phyloP scores from a whole-genome alignment of 64 coral and sea anemone species.

The Montipora cactus region DNA sequence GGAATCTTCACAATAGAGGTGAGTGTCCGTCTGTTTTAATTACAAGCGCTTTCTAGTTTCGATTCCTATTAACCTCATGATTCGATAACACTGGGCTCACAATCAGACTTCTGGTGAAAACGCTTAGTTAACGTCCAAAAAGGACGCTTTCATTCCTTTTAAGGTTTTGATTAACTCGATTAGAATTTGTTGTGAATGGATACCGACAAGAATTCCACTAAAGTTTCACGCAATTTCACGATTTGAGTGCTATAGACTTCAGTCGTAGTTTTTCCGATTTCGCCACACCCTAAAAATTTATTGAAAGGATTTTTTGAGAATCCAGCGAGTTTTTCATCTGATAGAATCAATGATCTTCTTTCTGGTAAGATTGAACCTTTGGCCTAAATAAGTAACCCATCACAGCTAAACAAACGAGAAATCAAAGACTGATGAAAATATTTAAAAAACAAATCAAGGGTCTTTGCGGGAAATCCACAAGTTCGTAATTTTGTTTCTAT shows the following conservation, averaged over 20 bases:
- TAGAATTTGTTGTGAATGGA: not conserved
- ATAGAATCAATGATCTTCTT: not conserved
- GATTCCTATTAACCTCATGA: not conserved
- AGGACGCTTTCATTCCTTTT: not conserved
- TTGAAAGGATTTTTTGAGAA: not conserved
- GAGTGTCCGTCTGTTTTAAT: not conserved
- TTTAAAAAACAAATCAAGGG: not conserved
- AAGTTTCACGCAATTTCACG: not conserved
- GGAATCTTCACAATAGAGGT: conserved; percentile 41
- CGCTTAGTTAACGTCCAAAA: not conserved
- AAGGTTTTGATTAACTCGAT: not conserved
- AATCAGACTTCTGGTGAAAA: not conserved
- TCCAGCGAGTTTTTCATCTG: not conserved
- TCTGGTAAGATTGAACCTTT: not conserved
- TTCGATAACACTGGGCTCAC: not conserved
- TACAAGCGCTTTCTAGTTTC: not conserved
- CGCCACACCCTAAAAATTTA: conserved; percentile 7
- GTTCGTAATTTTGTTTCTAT: not conserved
- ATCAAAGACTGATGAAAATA: not conserved
- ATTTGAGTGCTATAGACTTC: not conserved
- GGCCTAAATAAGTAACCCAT: not conserved
- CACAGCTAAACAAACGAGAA: not conserved
- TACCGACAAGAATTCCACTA: not conserved
- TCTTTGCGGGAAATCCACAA: not conserved
- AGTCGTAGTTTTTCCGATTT: no score